These are phyloP conservation scores for Antechinus flavipes DNA, from an alignment of 2,113 vertebrate genomes.

Conservation along the genomic window DNA sequence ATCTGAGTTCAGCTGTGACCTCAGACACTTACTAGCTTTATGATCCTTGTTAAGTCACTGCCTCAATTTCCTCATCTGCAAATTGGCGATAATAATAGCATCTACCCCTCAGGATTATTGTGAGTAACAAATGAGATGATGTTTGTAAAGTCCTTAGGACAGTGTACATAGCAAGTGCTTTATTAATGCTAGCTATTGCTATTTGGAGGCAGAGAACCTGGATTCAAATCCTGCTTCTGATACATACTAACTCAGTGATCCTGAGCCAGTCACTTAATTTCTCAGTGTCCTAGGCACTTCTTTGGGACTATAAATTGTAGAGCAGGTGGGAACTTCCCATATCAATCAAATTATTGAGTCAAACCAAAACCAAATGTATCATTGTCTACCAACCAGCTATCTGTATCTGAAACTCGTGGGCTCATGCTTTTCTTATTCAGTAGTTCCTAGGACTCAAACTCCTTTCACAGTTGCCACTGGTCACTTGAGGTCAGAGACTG, in stretches of 20 bases:
- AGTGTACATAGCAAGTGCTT: not conserved
- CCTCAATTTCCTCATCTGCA: not conserved
- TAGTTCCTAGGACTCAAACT: too few relatives aligned
- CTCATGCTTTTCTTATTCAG: not conserved
- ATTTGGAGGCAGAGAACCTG: not conserved
- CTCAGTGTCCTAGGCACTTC: not conserved
- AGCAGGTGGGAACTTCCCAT: not conserved
- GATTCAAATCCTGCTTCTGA: too few relatives aligned
- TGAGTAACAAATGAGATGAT: not conserved
- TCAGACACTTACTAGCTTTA: not conserved
- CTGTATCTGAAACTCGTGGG: too few relatives aligned
- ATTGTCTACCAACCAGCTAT: not conserved
- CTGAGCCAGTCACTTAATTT: not conserved
- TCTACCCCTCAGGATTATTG: not conserved
- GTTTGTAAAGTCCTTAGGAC: not conserved
- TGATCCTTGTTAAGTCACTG: not conserved
- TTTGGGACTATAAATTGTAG: too few relatives aligned
- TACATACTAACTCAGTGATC: not conserved
- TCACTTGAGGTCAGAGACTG: not conserved
- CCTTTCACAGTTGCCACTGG: not conserved
- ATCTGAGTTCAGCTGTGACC: not conserved
- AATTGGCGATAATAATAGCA: not conserved
- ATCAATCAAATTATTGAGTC: not conserved
- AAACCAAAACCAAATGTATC: not conserved
- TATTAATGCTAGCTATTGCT: not conserved